phyloP scores from a whole-genome alignment of 2,113 vertebrate species.

The Saimiri boliviensis region DNA sequence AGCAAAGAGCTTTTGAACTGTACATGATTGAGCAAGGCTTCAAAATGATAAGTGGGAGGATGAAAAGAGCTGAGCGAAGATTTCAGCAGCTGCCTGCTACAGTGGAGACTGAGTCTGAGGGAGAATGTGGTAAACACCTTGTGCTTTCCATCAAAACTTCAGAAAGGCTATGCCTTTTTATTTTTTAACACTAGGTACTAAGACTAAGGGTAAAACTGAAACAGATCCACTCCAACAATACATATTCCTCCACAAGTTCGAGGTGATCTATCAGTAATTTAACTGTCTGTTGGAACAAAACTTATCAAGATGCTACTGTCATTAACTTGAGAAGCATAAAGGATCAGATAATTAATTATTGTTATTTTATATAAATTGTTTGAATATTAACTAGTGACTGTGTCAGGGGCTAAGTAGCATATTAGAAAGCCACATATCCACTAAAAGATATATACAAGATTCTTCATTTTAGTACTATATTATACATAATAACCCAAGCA shows the following conservation, averaged over 20 bases:
- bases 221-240: not conserved
- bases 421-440: not conserved
- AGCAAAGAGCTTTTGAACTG: not conserved
- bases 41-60: not conserved
- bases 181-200: not conserved
- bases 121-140: not conserved
- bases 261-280: not conserved
- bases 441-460: not conserved
- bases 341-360: not conserved
- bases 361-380: not conserved
- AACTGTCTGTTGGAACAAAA: not conserved
- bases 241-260: not conserved
- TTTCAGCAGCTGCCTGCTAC: not conserved
- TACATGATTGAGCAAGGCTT: not conserved
- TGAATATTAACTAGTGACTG: not conserved
- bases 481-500: not conserved
- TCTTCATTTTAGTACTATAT: constrained; percentile 3
- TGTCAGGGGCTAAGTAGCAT: not conserved
- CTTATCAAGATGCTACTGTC: not conserved
- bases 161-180: not conserved
- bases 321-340: not conserved
- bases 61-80: not conserved
- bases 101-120: not conserved
- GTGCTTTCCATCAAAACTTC: not conserved
- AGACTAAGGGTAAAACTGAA: not conserved